Base-by-base conservation (phyloP, 2,113 vertebrate species). In the Sarotherodon lohbergeri region DNA sequence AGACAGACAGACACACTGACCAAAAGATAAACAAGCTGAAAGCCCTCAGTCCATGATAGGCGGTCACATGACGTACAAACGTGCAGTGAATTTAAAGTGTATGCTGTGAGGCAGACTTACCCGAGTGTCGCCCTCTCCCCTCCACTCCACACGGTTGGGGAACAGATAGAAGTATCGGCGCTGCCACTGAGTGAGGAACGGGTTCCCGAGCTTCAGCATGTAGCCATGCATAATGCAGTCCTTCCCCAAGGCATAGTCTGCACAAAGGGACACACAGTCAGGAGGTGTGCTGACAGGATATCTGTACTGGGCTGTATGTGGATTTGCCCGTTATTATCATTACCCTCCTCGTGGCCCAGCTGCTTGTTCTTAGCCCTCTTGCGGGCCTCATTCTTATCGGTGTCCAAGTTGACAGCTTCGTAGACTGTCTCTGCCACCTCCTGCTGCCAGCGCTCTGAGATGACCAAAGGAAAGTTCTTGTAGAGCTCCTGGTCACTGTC, bases 391-490 rank as follows among this genome's bases (percentile, higher is more conserved):
- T 95, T 96, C 95, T 99, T 99, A 96, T 99, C 99, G 0, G 97
- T 99, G 96, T 99, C 99, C 2, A 95, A 96, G 82, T 99, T 99
- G 84, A 99, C 98, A 1, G 98, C 98, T 43, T 99, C 98, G 78
- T 98, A 99, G 41, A 99, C 98, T 0, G 99, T 99, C 94, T 99
- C 98, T 1, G 97, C 97, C 88, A 99, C 98, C 87, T 99, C 99
- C 95, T 99, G 98, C 96, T 99, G 98, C 99, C 99, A 99, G 91
- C 99, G 99, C 92, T 99, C 99, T 0, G 99, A 99, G 93, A 99
- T 98, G 63, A 99, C 98, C 97, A 99, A 90, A 2, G 99, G 98
- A 92, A 99, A 99, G 96, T 99, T 99, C 97, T 98, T 99, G 92
- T 99, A 99, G 34, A 99, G 97, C 63, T 99, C 99, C 95, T 99